Conservation (phyloP, 2,888 invertebrate genomes). For the Zaprionus bogoriensis region DNA sequence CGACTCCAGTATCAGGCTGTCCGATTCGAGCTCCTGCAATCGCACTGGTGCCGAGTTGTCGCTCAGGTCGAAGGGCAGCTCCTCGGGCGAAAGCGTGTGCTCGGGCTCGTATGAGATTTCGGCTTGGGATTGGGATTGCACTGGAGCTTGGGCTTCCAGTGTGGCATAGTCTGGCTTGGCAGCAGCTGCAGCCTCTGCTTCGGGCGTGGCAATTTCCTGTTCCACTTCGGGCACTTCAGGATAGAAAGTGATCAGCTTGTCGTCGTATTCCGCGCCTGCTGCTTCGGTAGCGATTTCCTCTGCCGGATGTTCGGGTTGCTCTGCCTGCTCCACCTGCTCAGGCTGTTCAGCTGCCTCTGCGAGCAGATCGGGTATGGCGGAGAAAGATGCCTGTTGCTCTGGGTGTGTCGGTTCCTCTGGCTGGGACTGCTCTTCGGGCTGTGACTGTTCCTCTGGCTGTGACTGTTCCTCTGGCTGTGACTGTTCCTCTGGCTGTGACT, state of each 20-base stretch:
- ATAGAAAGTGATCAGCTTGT: slow-evolving; percentile 64
- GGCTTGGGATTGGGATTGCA: too few species aligned
- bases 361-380: slow-evolving; percentile 50
- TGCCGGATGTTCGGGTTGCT: background rate
- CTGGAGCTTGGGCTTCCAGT: slow-evolving; percentile 4
- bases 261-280: too few species aligned
- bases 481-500: background rate
- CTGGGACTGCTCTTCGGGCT: slow-evolving; percentile 13
- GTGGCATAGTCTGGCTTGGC: slow-evolving; percentile 19
- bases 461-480: slow-evolving; percentile 10
- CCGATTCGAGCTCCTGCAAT: slow-evolving; percentile 77
- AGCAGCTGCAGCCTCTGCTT: slow-evolving; percentile 12
- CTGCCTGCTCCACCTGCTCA: slow-evolving; percentile 14
- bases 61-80: slow-evolving; percentile 77
- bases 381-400: background rate
- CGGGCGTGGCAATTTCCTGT: slow-evolving; percentile 4
- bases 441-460: slow-evolving; percentile 17
- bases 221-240: slow-evolving; percentile 49
- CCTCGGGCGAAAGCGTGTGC: slow-evolving; percentile 70
- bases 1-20: slow-evolving; percentile 78
- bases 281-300: slow-evolving; percentile 19
- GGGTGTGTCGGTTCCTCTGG: background rate
- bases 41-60: slow-evolving; percentile 50
- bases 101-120: too few species aligned
- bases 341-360: slow-evolving; percentile 53